These are phyloP conservation scores for Mustela nigripes DNA, from an alignment of 2,113 vertebrate genomes.

Conservation along the genomic window DNA sequence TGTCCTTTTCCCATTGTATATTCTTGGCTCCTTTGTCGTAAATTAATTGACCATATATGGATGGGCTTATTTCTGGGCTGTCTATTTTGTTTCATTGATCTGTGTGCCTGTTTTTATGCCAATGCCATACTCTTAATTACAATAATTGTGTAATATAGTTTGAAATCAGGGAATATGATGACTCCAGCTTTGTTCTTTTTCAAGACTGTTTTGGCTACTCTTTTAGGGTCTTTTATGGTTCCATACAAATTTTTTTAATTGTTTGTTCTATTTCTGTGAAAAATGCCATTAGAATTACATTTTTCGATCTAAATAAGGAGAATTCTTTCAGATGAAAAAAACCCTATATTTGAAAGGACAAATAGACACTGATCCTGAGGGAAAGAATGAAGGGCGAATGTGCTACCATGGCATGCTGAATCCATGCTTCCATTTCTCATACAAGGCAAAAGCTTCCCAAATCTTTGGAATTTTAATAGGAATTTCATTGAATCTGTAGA, in stretches of 20 bases:
- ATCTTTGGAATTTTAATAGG: neutral
- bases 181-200: neutral
- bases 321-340: slow-evolving; percentile 95
- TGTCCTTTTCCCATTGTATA: neutral
- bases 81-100: neutral
- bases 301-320: slow-evolving; percentile 95
- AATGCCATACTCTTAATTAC: neutral
- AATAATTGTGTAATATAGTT: neutral
- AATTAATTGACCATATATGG: neutral
- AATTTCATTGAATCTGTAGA: neutral
- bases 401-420: slow-evolving; percentile 86
- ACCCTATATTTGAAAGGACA: slow-evolving; percentile 97
- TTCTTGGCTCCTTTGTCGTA: neutral
- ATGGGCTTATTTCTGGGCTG: neutral
- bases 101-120: neutral
- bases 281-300: neutral
- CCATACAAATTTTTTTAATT: neutral
- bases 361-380: slow-evolving; percentile 91
- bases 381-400: slow-evolving; percentile 86
- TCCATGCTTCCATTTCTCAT: slow-evolving; percentile 81
- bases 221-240: neutral
- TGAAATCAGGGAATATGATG: neutral
- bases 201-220: neutral
- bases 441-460: slow-evolving; percentile 82
- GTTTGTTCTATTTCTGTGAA: neutral